Evolutionary conservation across 2,113 vertebrate genomes (phyloP).

Genomic region (Menura novaehollandiae): DNA sequence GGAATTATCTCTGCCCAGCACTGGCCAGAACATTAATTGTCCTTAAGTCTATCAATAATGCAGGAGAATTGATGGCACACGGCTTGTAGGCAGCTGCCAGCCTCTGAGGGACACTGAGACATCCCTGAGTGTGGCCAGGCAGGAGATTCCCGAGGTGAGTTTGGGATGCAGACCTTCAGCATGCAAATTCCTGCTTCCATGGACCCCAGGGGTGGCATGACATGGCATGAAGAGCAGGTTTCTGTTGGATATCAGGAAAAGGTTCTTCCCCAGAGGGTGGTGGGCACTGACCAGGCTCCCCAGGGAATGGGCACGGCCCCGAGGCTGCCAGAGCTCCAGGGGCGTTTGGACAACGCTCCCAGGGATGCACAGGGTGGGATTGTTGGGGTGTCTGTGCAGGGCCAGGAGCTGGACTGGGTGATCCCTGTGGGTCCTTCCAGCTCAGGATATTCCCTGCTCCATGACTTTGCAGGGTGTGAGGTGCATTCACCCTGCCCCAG

Average conservation of each 20-base stretch:
- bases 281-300: neutral
- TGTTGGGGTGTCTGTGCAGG: neutral
- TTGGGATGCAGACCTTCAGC: neutral
- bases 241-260: neutral
- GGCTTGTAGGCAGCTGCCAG: neutral
- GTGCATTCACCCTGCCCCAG: accelerated
- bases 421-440: neutral
- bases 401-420: neutral
- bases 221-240: neutral
- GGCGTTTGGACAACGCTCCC: neutral
- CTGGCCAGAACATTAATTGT: neutral
- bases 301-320: neutral
- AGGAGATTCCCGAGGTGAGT: neutral
- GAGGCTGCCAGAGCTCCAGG: neutral
- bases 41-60: slow-evolving; percentile 13
- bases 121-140: neutral
- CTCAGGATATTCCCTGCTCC: neutral
- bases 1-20: neutral
- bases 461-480: too few relatives aligned
- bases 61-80: neutral
- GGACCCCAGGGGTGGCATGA: neutral
- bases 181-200: neutral
- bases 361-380: neutral
- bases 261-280: neutral
- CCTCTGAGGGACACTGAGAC: neutral